Evolutionary conservation across 2,888 invertebrate species (phyloP).

Genomic region (Synergus gifuensis): DNA sequence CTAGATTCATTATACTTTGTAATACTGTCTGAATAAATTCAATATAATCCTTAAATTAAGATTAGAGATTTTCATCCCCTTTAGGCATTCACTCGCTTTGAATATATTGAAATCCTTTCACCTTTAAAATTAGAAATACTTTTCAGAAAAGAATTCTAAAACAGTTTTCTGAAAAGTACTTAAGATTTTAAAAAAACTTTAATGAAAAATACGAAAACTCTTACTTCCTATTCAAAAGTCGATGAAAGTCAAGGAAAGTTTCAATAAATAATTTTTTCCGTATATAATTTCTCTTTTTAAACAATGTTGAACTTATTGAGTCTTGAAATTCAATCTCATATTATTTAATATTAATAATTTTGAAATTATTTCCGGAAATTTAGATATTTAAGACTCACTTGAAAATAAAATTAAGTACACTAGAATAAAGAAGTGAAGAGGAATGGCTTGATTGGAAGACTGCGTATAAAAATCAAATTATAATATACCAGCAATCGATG

Average conservation of each 20-base stretch:
- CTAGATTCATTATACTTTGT: neutral
- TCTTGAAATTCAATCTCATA: neutral
- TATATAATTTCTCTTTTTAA: neutral
- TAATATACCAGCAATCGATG: slow-evolving; percentile 19
- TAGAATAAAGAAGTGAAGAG: neutral
- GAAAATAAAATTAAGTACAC: neutral
- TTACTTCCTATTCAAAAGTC: no score
- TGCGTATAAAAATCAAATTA: slow-evolving; percentile 11
- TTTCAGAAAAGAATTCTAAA: no score
- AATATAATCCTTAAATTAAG: neutral
- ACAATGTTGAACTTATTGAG: neutral
- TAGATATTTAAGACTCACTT: neutral
- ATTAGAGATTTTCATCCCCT: neutral
- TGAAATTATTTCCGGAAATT: neutral
- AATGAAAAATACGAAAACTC: no score
- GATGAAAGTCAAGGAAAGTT: no score
- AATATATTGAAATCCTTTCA: neutral
- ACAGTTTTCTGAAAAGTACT: no score
- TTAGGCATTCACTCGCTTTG: neutral
- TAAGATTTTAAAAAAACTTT: no score
- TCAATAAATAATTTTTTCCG: no score
- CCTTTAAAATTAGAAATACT: no score
- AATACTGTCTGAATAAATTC: slow-evolving; percentile 7
- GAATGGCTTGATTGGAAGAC: neutral
- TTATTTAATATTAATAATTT: neutral